A percentile compares a stretch with the other conserved stretches of the same genome.
phyloP scores from a whole-genome alignment of 2,797 vertebrate species.

The Muraenolepis orangiensis region DNA sequence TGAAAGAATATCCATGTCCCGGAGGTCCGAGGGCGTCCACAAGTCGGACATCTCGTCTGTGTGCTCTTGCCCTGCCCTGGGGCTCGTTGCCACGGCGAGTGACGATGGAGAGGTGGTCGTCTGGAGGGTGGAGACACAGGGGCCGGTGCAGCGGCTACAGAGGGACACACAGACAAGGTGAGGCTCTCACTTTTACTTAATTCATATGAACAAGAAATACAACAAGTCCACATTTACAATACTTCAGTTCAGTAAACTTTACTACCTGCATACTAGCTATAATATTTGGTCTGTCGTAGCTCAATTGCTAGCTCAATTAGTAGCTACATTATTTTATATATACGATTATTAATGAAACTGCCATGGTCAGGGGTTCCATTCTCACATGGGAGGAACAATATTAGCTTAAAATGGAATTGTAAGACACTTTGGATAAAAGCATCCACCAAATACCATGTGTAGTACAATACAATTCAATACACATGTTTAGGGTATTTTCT shows the following conservation, averaged over 20 bases:
- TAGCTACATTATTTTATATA: neutral
- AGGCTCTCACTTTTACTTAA: constrained; percentile 1
- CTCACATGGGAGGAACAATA: neutral
- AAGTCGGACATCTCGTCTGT: constrained; percentile 48
- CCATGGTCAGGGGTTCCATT: too few relatives aligned
- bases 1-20: too few relatives aligned
- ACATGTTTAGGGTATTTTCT: constrained; percentile 5
- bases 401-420: neutral
- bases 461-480: neutral
- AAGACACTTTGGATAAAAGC: too few relatives aligned
- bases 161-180: constrained; percentile 30
- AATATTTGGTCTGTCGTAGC: neutral
- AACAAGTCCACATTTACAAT: neutral
- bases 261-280: neutral
- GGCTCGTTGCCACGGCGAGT: constrained; percentile 48
- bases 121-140: constrained; percentile 59
- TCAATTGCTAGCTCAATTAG: too few relatives aligned
- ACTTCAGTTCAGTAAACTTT: neutral
- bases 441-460: neutral
- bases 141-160: constrained; percentile 35
- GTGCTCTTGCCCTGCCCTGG: constrained; percentile 46
- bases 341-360: too few relatives aligned
- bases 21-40: constrained; percentile 50
- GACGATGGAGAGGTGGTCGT: constrained; percentile 47
- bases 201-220: too few relatives aligned